Evolutionary conservation across 2,888 invertebrate genomes (phyloP), one percentile per base, ranked within the genome.

Genomic region (Fabriciana adippe): DNA sequence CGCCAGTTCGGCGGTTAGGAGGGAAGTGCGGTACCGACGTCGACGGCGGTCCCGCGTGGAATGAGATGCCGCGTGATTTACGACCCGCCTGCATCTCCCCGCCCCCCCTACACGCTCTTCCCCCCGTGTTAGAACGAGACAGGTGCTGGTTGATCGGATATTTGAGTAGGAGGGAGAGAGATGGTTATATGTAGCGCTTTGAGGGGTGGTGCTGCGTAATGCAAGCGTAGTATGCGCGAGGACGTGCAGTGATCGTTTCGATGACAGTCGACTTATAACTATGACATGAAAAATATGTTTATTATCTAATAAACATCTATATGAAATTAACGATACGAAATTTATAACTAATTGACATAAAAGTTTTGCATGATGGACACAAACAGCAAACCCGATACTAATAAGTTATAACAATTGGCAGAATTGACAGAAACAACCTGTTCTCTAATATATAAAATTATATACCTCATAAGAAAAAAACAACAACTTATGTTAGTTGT

Each of bases 11-110:
- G 86, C 90, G 86, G 89, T 84, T 89, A 87, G 75, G 76, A 85
- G 87, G 87, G 90, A 90, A 92, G 88, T 92, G 92, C 88, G 85
- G 83, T 83, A 89, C 92, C 92, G 88, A 90, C 91, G 82, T 86
- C 88, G 82, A 87, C 91, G 91, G 90, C 87, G 87, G 87, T 88
- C 92, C 89, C 92, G 93, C 93, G 91, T 89, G 92, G 93, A 93
- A 92, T 93, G 93, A 93, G 91, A 90, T 83, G 85, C 89, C 87
- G 87, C 85, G 90, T 93, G 93, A 93, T 93, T 93, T 93, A 93
- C 93, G 93, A 92, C 90, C 91, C 92, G 92, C 92, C 92, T 91
- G 92, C 92, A 91, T 89, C 89, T 86, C 89, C 90, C 91, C 86
- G 87, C 82, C 87, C 90, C 61, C 61, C 53, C 51, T 16, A 18